These are phyloP conservation scores for Strigamia maritima DNA, from an alignment of 2,888 invertebrate species.

Conservation along the genomic window DNA sequence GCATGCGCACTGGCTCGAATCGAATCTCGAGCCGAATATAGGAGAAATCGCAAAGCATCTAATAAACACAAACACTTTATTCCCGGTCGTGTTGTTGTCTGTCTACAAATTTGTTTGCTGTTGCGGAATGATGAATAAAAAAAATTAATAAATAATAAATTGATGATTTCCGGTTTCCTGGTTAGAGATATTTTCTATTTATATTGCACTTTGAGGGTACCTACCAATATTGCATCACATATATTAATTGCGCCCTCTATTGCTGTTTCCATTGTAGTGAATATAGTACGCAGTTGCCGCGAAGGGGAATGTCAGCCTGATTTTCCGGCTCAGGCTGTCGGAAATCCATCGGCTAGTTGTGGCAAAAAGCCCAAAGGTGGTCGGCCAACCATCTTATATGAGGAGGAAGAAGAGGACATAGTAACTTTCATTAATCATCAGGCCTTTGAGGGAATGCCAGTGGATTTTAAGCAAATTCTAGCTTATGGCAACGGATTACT, in stretches of 20 bases:
- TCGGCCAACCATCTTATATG: constrained; percentile 43
- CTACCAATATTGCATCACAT: too few relatives aligned
- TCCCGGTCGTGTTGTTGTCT: too few relatives aligned
- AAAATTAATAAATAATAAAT: too few relatives aligned
- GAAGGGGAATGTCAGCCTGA: constrained; percentile 37
- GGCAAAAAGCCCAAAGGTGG: constrained; percentile 43
- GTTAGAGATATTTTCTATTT: background rate
- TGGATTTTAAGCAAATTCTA: constrained; percentile 43
- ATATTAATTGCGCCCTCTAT: constrained; percentile 38
- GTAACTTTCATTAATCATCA: constrained; percentile 41
- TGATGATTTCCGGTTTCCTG: too few relatives aligned
- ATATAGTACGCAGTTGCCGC: constrained; percentile 39
- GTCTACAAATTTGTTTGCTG: too few relatives aligned
- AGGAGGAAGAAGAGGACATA: constrained; percentile 43
- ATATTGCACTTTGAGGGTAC: constrained; percentile 17
- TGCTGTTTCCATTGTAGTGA: constrained; percentile 42
- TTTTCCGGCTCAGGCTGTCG: constrained; percentile 35
- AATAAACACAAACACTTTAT: too few relatives aligned
- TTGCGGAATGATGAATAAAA: too few relatives aligned
- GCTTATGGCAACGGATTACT: constrained; percentile 43
- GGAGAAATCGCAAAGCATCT: too few relatives aligned
- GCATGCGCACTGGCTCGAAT: too few relatives aligned
- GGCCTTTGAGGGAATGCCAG: constrained; percentile 42
- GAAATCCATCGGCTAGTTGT: constrained; percentile 37
- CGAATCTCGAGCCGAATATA: too few relatives aligned